These are phyloP conservation scores for Brachyistius frenatus DNA, from an alignment of 2,113 vertebrate species.

Conservation along the genomic window DNA sequence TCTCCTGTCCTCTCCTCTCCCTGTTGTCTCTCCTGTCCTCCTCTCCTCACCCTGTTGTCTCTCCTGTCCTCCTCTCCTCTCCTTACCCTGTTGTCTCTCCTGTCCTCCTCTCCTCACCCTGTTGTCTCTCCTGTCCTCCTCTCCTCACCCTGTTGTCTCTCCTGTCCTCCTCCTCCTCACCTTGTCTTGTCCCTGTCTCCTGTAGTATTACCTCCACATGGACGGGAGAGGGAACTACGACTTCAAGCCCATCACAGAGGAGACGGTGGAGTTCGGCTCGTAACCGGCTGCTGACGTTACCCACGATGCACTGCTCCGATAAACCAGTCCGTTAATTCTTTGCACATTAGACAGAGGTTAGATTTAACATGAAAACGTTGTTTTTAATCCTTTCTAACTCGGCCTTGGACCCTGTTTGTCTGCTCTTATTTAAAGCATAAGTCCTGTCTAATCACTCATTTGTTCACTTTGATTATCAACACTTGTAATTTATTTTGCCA, in stretches of 20 bases:
- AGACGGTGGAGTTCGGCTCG: conserved; percentile 96
- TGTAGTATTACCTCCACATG: conserved; percentile 96
- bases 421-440: no score
- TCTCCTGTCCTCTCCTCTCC: no score
- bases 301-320: conserved; percentile 5
- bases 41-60: no score
- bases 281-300: conserved; percentile 67
- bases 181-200: neutral
- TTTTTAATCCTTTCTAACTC: conserved; percentile 78
- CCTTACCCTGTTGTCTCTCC: no score
- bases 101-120: no score
- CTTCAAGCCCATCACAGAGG: conserved; percentile 96
- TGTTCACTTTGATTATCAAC: no score
- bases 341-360: conserved; percentile 49
- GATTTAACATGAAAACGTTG: conserved; percentile 17
- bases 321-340: conserved; percentile 42
- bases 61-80: no score
- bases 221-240: conserved; percentile 97
- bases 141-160: neutral
- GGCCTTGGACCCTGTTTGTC: neutral
- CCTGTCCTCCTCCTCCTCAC: no score
- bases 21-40: no score
- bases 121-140: neutral
- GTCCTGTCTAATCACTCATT: no score
- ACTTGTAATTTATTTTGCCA: no score